Evolutionary conservation across 1,140 invertebrate genomes (phyloP).

Genomic region (Ips nitidus): DNA sequence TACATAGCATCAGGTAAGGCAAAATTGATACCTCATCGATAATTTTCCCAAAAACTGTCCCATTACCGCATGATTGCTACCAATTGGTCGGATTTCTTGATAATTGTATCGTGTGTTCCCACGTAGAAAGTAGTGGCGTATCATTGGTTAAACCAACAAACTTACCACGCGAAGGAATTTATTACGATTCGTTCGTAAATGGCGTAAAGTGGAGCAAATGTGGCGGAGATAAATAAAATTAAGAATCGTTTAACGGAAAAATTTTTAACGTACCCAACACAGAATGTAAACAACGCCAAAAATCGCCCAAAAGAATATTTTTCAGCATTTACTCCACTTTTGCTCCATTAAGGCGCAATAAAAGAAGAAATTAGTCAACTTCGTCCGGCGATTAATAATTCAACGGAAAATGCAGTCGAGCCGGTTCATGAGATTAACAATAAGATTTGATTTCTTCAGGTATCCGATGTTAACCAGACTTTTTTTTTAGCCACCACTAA

Average conservation of each 20-base stretch:
- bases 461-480: conserved; percentile 5
- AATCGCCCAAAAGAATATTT: conserved; percentile 4
- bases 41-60: conserved; percentile 20
- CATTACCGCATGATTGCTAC: conserved; percentile 17
- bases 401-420: conserved; percentile 22
- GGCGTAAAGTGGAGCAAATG: background rate
- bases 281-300: too few species aligned
- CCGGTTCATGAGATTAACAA: conserved; percentile 27
- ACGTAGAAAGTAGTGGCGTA: conserved; percentile 14
- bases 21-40: conserved; percentile 22
- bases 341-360: conserved; percentile 24
- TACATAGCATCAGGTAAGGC: conserved; percentile 4
- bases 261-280: too few species aligned
- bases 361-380: conserved; percentile 30
- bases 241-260: too few species aligned
- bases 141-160: background rate
- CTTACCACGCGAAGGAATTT: background rate
- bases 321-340: conserved; percentile 20
- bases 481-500: background rate
- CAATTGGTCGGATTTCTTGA: conserved; percentile 15
- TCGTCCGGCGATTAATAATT: conserved; percentile 23
- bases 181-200: background rate
- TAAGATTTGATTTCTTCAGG: conserved; percentile 15
- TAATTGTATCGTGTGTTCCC: conserved; percentile 7
- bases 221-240: too few species aligned